Conservation (phyloP, 2,113 vertebrate species). For the Pedetes capensis region DNA sequence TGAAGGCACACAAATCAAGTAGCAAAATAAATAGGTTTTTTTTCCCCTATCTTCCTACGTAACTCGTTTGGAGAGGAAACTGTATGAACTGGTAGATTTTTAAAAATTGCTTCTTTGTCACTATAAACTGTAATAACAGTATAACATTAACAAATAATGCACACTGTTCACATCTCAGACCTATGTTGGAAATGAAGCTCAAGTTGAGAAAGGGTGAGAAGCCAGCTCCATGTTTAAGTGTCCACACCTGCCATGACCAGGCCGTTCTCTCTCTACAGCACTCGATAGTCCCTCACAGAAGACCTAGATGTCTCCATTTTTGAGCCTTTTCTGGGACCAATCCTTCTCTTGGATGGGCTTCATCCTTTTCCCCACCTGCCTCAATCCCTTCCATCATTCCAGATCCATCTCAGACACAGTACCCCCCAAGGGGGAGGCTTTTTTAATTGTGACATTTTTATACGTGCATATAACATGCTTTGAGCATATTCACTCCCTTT, state of each 20-base stretch:
- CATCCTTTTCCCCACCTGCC: no score
- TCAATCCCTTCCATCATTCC: not conserved
- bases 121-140: not conserved
- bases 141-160: not conserved
- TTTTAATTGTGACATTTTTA: not conserved
- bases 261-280: rapidly evolving
- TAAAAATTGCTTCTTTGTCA: not conserved
- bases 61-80: not conserved
- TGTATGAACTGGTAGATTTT: not conserved
- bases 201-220: not conserved
- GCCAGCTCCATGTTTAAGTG: rapidly evolving
- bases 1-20: not conserved
- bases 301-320: no score
- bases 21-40: not conserved
- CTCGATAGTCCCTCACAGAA: rapidly evolving
- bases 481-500: no score
- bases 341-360: rapidly evolving
- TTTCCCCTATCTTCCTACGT: no score
- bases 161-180: not conserved
- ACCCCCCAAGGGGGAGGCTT: not conserved
- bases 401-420: not conserved
- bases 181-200: not conserved
- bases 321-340: rapidly evolving
- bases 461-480: no score
- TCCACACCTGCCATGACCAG: not conserved